A percentile compares a stretch with the other conserved stretches of the same genome.
Conservation (phyloP, 2,113 vertebrate species). For the Bufo bufo region DNA sequence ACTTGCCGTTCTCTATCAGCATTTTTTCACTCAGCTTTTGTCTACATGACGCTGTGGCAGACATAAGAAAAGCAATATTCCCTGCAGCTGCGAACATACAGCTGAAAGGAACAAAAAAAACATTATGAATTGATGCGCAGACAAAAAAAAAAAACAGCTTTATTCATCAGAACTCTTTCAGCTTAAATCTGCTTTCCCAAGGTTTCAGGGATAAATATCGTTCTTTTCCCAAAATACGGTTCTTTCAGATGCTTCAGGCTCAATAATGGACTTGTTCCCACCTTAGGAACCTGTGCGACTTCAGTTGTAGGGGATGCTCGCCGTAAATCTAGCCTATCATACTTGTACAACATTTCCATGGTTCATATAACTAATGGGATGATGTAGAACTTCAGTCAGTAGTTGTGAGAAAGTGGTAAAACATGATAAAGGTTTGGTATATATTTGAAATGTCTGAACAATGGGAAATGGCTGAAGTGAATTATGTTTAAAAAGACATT, state of each 20-base stretch:
- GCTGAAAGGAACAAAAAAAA: conserved; percentile 14
- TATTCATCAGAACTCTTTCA: conserved; percentile 21
- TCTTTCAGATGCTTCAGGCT: not conserved
- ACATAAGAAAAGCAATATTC: conserved; percentile 37
- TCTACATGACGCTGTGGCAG: conserved; percentile 38
- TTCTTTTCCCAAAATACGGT: not conserved
- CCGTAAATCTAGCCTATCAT: no score
- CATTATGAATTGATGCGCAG: conserved; percentile 30
- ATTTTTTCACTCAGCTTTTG: conserved; percentile 37
- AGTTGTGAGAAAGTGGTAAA: no score
- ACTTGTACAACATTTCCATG: no score
- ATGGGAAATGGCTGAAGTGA: no score
- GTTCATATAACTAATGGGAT: no score
- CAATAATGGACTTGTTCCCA: not conserved
- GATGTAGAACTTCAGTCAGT: no score
- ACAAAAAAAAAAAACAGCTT: conserved; percentile 20
- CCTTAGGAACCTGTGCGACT: no score
- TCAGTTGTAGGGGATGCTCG: no score
- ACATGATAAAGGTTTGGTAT: no score
- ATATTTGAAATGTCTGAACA: no score
- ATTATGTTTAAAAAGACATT: no score
- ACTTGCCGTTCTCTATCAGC: conserved; percentile 32
- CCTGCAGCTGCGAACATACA: conserved; percentile 17
- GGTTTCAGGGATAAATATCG: not conserved
- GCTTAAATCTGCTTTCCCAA: not conserved